phyloP scores from a whole-genome alignment of 2,797 vertebrate species.

The Bradypus variegatus region DNA sequence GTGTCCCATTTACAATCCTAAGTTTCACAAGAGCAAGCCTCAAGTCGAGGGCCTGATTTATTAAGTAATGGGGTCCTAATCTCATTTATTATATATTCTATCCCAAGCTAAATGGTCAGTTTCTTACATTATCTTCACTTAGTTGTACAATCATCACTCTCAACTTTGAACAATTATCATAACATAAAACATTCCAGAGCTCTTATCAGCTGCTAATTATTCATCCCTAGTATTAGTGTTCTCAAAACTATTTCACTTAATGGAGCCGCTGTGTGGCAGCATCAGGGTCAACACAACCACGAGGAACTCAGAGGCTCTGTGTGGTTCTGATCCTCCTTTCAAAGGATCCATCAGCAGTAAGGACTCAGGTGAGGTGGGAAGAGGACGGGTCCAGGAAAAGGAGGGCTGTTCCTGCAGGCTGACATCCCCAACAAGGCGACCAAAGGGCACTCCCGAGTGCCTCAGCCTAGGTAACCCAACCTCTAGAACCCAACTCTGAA shows the following conservation, averaged over 20 bases:
- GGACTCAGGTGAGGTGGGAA: not conserved
- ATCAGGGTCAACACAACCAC: not conserved
- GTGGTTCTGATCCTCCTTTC: not conserved
- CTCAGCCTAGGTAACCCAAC: fast-evolving
- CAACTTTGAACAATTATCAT: no score
- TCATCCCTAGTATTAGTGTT: no score
- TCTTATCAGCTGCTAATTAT: no score
- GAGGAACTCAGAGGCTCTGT: not conserved
- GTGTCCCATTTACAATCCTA: no score
- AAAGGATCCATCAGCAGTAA: not conserved
- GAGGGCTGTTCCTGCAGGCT: not conserved
- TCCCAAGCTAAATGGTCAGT: no score
- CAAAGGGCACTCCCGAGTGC: not conserved
- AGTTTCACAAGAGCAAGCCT: no score
- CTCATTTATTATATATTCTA: no score
- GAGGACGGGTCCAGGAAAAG: not conserved
- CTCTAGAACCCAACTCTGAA: not conserved
- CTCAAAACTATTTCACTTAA: not conserved
- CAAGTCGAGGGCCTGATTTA: no score
- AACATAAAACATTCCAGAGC: no score
- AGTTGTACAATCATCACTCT: no score
- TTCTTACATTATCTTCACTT: no score
- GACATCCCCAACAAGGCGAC: not conserved
- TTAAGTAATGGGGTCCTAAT: no score
- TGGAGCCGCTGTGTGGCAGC: not conserved